Conservation (phyloP, 2,797 vertebrate species). For the Hipposideros larvatus region DNA sequence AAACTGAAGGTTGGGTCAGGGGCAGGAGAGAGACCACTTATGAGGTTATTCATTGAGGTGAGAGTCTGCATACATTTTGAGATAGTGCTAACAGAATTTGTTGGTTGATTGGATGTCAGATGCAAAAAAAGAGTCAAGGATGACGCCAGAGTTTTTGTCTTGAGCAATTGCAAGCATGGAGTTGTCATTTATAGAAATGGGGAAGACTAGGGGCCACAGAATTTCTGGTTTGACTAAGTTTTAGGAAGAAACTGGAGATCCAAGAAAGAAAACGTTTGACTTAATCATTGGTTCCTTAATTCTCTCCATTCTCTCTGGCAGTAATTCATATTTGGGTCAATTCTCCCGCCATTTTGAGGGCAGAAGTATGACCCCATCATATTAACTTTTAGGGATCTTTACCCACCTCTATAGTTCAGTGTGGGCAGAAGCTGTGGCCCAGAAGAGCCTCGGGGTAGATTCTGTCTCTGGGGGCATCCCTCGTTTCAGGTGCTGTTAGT, state of each 20-base stretch:
- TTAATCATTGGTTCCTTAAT: constrained; percentile 24
- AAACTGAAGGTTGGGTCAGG: neutral
- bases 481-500: constrained; percentile 26
- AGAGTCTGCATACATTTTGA: neutral
- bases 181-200: constrained; percentile 16
- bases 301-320: constrained; percentile 35
- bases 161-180: neutral
- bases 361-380: neutral
- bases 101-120: constrained; percentile 5
- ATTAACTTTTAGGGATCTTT: neutral
- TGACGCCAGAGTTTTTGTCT: neutral
- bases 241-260: constrained; percentile 30
- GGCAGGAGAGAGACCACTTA: neutral
- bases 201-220: neutral
- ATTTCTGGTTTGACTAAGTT: constrained; percentile 49
- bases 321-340: neutral
- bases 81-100: neutral
- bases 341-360: neutral
- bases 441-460: neutral
- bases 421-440: neutral
- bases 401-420: neutral
- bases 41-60: neutral
- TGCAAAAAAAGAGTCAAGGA: neutral
- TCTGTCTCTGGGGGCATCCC: neutral
- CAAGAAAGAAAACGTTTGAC: neutral